Evolutionary conservation across 2,888 invertebrate species (phyloP).

Genomic region (Lochmaea capreae): DNA sequence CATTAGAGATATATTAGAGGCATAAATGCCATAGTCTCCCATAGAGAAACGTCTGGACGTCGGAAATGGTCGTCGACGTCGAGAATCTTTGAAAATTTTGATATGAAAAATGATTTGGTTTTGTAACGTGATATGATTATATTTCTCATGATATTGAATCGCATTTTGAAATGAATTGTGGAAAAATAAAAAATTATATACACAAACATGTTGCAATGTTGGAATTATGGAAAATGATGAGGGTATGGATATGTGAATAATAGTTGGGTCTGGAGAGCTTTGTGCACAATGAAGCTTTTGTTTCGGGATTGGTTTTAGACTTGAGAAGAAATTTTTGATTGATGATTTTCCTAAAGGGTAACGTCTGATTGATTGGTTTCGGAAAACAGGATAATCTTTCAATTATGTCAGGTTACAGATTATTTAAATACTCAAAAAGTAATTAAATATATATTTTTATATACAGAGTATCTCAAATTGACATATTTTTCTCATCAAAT

Average conservation of each 20-base stretch:
- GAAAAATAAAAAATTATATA: not conserved
- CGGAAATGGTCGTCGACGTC: conserved; percentile 12
- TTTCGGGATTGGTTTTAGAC: not conserved
- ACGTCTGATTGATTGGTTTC: not conserved
- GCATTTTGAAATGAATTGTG: not conserved
- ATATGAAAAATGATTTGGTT: conserved; percentile 14
- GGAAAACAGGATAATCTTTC: too few species aligned
- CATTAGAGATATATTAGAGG: conserved; percentile 55
- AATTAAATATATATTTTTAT: too few species aligned
- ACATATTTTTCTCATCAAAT: too few species aligned
- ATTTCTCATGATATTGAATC: not conserved
- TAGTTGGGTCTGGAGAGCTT: not conserved
- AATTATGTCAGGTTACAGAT: too few species aligned
- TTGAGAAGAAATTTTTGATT: not conserved
- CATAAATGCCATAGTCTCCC: conserved; percentile 49
- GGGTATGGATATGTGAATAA: not conserved
- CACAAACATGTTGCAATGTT: too few species aligned
- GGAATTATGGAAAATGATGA: not conserved
- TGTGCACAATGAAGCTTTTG: too few species aligned
- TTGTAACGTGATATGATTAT: conserved; percentile 7
- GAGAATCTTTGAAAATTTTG: conserved; percentile 7
- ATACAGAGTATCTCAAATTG: too few species aligned
- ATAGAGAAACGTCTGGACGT: conserved; percentile 12
- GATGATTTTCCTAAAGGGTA: not conserved
- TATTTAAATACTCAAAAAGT: too few species aligned